Evolutionary conservation across 2,113 vertebrate genomes (phyloP), one percentile per base, ranked within the genome.

Genomic region (Pseudorectes ferrugineus): DNA sequence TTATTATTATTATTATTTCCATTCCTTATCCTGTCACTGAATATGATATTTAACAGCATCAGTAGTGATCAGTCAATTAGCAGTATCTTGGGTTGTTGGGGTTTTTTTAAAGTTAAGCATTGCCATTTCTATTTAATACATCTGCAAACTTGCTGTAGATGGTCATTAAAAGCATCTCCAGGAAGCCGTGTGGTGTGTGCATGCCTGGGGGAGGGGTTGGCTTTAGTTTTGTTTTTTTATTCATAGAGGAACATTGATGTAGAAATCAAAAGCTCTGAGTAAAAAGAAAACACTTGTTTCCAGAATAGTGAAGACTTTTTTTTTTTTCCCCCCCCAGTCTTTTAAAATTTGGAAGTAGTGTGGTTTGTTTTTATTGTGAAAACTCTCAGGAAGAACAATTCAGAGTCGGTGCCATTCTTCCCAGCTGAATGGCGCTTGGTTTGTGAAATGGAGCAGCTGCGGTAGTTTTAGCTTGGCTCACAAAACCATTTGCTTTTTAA

Each of bases 301-400:
- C 67, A 97, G 95, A 96, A 86, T 96, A 97, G 94, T 80, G 88
- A 94, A 97, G 91, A 92, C 95, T 95, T 79, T 42, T 76, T 46
- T 42, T 57, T 48, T 61, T 61, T 59, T 68, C 17, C 1, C 5
- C 2, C 21, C 24, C 36, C 94, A 95, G 95, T 95, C 96, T 97
- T 98, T 98, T 97, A 96, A 98, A 98, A 98, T 97, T 96, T 97
- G 96, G 97, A 96, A 97, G 96, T 97, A 95, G 95, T 93, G 92
- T 91, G 96, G 97, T 97, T 98, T 98, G 97, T 98, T 97, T 98
- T 98, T 98, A 97, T 98, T 97, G 97, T 97, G 95, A 88, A 97
- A 96, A 96, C 89, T 94, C 97, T 98, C 96, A 85, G 93, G 93
- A 97, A 96, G 97, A 98, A 98, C 97, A 98, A 98, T 98, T 98